Base-by-base conservation (phyloP, 2,113 vertebrate genomes). In the Chamaetylas fuelleborni region DNA sequence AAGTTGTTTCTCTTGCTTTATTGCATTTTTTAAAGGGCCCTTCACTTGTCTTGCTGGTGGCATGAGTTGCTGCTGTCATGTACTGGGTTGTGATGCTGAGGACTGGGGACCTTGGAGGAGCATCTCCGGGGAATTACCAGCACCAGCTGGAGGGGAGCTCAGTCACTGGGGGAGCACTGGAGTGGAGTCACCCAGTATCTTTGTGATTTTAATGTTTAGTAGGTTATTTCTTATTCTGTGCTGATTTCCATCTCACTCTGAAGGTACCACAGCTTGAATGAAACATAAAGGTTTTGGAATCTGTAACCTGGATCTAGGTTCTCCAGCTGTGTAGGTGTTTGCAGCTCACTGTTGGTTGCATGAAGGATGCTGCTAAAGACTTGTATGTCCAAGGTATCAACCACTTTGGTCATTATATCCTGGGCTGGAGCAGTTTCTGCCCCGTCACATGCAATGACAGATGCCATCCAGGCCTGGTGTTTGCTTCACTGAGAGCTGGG, bases 131-230 rank as follows among this genome's bases (percentile, higher is more conserved):
- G 33, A 29, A 11, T 53, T 48, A 19, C 51, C 61, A 92, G 57
- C 43, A 64, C 14, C 25, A 62, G 70, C 76, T 73, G 28, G 33
- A 82, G 60, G 45, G 69, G 42, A 66, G 64, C 65, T 70, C 25
- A 25, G 58, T 57, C 2, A 7, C 54, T 0, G 0, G 58, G 36
- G 57, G 14, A 38, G n/a, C 34, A 18, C 4, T 77, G 67, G 50
- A 57, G 61, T 45, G 28, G 62, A 23, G 18, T 78, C 20, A 69
- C 19, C 5, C 26, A 29, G 26, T 73, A 45, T 57, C 40, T 89
- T n/a, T 66, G 47, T 64, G 40, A 34, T 66, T 94, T 47, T 51
- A 34, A 23, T 29, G 29, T 60, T 61, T 47, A 43, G 9, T 33
- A 69, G 54, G 19, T 66, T 81, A 34, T 86, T 87, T 82, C 54